A percentile compares a stretch with the other conserved stretches of the same genome.
Evolutionary conservation across 2,888 invertebrate genomes (phyloP).

Genomic region (Cyclophora albipunctata): DNA sequence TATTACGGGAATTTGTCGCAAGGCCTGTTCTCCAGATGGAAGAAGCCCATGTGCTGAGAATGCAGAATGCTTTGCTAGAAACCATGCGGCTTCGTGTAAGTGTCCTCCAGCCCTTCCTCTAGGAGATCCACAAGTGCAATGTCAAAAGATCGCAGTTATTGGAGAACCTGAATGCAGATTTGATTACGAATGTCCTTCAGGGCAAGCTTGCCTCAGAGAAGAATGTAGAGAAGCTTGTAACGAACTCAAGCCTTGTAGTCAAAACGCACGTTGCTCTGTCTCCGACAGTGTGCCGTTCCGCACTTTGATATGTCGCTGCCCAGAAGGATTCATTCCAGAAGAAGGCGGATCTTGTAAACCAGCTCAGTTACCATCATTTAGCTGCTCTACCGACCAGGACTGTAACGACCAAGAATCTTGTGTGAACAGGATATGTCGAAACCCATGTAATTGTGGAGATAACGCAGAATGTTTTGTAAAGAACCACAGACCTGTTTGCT

Average conservation of each 20-base stretch:
- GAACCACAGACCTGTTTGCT: conserved; percentile 90
- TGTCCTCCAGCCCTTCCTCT: conserved; percentile 86
- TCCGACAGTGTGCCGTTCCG: conserved; percentile 89
- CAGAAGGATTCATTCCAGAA: conserved; percentile 88
- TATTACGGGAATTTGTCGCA: conserved; percentile 81
- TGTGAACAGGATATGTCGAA: conserved; percentile 88
- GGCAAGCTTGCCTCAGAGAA: conserved; percentile 86
- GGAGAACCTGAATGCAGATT: conserved; percentile 81
- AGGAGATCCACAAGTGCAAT: conserved; percentile 87
- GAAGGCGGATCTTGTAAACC: conserved; percentile 85
- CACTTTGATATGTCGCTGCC: conserved; percentile 92
- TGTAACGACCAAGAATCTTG: conserved; percentile 88
- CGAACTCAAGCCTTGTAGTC: conserved; percentile 84
- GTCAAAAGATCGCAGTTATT: conserved; percentile 71
- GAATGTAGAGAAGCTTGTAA: conserved; percentile 87
- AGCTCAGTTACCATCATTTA: conserved; percentile 80
- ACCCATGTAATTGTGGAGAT: conserved; percentile 91
- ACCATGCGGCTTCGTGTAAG: conserved; percentile 87
- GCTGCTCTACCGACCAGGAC: conserved; percentile 86
- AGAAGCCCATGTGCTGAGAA: conserved; percentile 87
- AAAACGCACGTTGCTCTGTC: conserved; percentile 85
- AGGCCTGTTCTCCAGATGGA: conserved; percentile 82
- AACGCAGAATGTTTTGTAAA: conserved; percentile 88
- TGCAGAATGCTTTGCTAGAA: conserved; percentile 86
- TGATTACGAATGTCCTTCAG: conserved; percentile 87